Evolutionary conservation across 1,140 invertebrate species (phyloP), one percentile per base, ranked within the genome.

Genomic region (Pogonomyrmex californicus): DNA sequence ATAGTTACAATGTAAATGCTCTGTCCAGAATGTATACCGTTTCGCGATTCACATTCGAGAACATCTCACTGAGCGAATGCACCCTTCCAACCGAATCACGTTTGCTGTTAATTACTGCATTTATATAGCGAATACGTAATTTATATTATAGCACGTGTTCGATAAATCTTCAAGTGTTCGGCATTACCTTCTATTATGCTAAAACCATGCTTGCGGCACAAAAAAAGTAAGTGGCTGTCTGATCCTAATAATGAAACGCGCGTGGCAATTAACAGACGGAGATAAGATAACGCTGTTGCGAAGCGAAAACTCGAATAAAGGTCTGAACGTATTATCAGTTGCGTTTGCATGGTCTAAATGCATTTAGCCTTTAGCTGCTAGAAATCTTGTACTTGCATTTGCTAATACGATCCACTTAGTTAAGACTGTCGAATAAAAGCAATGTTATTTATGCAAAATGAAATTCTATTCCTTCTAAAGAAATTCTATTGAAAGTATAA

Each of bases 1-100:
- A 83, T 83, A 83, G 79, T 73, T 83, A 83, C 79, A 75, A 83
- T 83, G 79, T 83, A 83, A 83, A 83, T 83, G 79, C 54, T 83
- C 79, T 73, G 79, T 83, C 79, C 79, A 83, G 79, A 83, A 83
- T 75, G 68, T 83, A 83, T 75, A 83, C 68, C 41, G 68, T 75
- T 83, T 83, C 79, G 66, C 79, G 79, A 82, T 82, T 82, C 79
- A 82, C 79, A 82, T 82, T 82, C 79, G 66, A 73, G 79, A 83
- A 83, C 79, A 83, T 83, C 79, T 83, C 79, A 75, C 70, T 75
- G 68, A 60, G 54, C 41, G 79, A 83, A 73, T 60, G 51, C 79
- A 60, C 79, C 79, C 79, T 83, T 83, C 68, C 79, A 56, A 60
- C 56, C 68, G 79, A 75, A 83, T 83, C 79, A 60, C 68, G 66